phyloP scores from a whole-genome alignment of 2,113 vertebrate genomes.

The Dicaeum eximium region DNA sequence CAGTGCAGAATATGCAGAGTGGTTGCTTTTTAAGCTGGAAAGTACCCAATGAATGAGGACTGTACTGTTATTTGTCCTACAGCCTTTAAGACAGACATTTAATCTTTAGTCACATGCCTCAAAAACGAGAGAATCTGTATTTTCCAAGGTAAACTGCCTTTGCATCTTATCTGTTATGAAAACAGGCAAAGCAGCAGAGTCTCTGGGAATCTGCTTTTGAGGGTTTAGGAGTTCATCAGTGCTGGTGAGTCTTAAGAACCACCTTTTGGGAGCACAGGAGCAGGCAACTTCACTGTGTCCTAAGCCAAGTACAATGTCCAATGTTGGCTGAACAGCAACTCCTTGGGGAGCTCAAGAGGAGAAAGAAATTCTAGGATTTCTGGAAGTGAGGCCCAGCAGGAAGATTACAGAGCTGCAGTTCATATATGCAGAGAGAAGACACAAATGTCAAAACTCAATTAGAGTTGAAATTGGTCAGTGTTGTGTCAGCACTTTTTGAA shows the following conservation, averaged over 20 bases:
- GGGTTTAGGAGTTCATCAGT: background rate
- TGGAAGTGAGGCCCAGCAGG: background rate
- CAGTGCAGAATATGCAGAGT: background rate
- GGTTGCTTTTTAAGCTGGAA: background rate
- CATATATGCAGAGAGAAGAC: background rate
- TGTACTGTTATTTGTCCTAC: background rate
- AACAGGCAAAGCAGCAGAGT: background rate
- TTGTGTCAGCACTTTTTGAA: background rate
- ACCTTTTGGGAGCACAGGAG: background rate
- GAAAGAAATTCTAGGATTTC: background rate
- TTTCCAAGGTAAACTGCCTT: background rate
- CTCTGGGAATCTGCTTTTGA: background rate
- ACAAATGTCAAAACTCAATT: background rate
- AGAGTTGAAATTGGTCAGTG: background rate
- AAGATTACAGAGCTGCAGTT: background rate
- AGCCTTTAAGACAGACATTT: background rate
- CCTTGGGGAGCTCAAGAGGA: background rate
- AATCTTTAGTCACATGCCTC: background rate
- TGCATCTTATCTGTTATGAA: background rate
- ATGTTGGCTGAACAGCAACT: background rate
- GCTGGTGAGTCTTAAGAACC: background rate
- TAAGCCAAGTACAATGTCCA: background rate
- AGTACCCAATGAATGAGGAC: background rate
- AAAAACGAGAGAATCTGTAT: background rate
- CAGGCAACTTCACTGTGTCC: background rate